These are phyloP conservation scores for Rhizoglyphus robini DNA, from an alignment of 1,140 invertebrate species.

Conservation along the genomic window DNA sequence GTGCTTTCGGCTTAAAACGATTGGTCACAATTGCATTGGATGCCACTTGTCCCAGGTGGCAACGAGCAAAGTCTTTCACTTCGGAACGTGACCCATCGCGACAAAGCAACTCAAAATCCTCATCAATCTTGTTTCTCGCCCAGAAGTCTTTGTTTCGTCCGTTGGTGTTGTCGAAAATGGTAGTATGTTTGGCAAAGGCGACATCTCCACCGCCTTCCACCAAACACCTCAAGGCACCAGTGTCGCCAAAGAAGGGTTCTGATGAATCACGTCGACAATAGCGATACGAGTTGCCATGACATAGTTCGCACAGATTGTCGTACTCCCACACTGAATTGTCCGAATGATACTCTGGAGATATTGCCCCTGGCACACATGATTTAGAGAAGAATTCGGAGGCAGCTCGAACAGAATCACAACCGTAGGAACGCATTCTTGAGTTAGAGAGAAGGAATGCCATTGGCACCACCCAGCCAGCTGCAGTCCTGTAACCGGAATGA, in stretches of 20 bases:
- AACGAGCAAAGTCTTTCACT: conserved; percentile 35
- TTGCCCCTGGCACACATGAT: conserved; percentile 40
- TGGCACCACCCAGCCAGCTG: conserved; percentile 89
- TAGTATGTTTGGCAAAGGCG: conserved; percentile 78
- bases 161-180: conserved; percentile 76
- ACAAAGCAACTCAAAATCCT: conserved; percentile 86
- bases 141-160: conserved; percentile 77
- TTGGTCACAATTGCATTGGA: conserved; percentile 80
- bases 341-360: conserved; percentile 38
- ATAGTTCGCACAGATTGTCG: conserved; percentile 73
- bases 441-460: conserved; percentile 83
- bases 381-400: conserved; percentile 77
- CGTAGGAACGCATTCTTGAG: conserved; percentile 77
- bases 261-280: conserved; percentile 68
- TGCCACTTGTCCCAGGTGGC: conserved; percentile 79
- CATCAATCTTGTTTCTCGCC: conserved; percentile 75
- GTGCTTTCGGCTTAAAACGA: conserved; percentile 56
- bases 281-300: conserved; percentile 65
- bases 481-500: conserved; percentile 76
- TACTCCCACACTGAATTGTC: conserved; percentile 37
- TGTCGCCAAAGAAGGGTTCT: conserved; percentile 76
- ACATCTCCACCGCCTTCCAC: conserved; percentile 89
- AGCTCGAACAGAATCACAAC: conserved; percentile 72
- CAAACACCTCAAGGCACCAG: conserved; percentile 77
- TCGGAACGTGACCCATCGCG: conserved; percentile 57